phyloP scores from a whole-genome alignment of 2,797 vertebrate genomes.

The Champsocephalus esox region DNA sequence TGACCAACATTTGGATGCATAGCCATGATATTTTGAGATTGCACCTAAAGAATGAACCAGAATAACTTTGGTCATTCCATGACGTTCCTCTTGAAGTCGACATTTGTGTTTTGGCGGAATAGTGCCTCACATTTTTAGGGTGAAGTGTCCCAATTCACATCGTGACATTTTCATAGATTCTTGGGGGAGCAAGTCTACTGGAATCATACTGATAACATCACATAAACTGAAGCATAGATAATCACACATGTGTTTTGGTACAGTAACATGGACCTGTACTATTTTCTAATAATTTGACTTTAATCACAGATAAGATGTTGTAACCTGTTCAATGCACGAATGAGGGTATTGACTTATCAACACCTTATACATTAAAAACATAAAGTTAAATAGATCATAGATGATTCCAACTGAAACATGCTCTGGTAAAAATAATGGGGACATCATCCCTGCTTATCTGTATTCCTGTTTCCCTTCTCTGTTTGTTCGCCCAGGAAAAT shows the following conservation, averaged over 20 bases:
- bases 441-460: slow-evolving; percentile 10
- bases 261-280: too few species aligned
- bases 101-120: not conserved
- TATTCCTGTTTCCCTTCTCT: slow-evolving; percentile 3
- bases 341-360: not conserved
- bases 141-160: not conserved
- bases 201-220: too few species aligned
- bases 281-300: too few species aligned
- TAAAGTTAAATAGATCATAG: too few species aligned
- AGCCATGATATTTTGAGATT: not conserved
- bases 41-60: not conserved
- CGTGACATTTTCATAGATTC: not conserved
- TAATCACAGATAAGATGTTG: too few species aligned
- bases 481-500: slow-evolving; percentile 23
- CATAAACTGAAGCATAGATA: too few species aligned
- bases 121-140: not conserved
- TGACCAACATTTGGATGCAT: not conserved
- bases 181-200: not conserved
- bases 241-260: too few species aligned
- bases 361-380: too few species aligned
- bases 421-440: too few species aligned
- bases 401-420: not conserved
- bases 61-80: not conserved
- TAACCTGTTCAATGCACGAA: not conserved
- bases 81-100: not conserved